Percentiles rank a stretch among this genome's conserved stretches.
These are phyloP conservation scores for Leucophenga maculata DNA, from an alignment of 2,888 invertebrate species.

Conservation along the genomic window DNA sequence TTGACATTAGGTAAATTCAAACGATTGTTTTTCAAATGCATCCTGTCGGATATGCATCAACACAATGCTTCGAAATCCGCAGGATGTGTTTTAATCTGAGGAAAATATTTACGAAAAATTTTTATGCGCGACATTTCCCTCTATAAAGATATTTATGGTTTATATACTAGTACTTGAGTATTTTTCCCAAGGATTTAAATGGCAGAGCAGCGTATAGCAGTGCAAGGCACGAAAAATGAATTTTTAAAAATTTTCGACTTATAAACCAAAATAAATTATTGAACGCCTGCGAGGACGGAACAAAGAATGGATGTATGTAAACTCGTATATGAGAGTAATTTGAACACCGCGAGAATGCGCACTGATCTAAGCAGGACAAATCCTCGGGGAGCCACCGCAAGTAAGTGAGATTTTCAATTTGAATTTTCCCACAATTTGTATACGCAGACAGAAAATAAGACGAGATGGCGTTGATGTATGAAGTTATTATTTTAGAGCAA, in stretches of 20 bases:
- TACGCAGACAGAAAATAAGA: not conserved
- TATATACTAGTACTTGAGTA: conserved; percentile 8
- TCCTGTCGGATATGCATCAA: conserved; percentile 51
- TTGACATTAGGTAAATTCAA: not conserved
- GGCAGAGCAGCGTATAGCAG: conserved; percentile 38
- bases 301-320: too few relatives aligned
- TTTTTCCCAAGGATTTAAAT: conserved; percentile 64
- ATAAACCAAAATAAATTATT: conserved; percentile 18
- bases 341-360: conserved; percentile 65
- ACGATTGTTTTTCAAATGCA: conserved; percentile 40
- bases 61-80: conserved; percentile 35
- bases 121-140: not conserved
- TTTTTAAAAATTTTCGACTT: conserved; percentile 40
- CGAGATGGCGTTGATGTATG: conserved; percentile 20
- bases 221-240: conserved; percentile 43
- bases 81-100: conserved; percentile 60
- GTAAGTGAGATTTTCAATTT: conserved; percentile 50
- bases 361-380: conserved; percentile 35
- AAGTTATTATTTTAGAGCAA: conserved; percentile 23
- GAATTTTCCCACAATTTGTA: conserved; percentile 53
- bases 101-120: conserved; percentile 40
- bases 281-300: conserved; percentile 40
- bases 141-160: conserved; percentile 3
- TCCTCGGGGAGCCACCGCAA: conserved; percentile 45
- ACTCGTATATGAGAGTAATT: conserved; percentile 54